Conservation (phyloP, 2,888 invertebrate genomes). For the Cerceris rybyensis region DNA sequence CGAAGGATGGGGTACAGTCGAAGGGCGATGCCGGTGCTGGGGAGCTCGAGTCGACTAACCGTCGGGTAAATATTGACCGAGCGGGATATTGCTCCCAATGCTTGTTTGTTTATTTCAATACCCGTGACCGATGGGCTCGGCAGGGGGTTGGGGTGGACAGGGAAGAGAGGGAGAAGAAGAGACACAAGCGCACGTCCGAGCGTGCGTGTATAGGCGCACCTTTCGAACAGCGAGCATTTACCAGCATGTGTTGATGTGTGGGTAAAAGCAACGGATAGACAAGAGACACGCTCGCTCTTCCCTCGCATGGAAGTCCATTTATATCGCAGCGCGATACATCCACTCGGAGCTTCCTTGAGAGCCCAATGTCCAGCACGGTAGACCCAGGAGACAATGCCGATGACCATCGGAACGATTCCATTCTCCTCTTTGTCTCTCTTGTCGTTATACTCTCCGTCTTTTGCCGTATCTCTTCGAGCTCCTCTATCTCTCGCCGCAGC, state of each 20-base stretch:
- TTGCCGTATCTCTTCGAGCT: too few relatives aligned
- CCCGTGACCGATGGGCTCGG: constrained; percentile 77
- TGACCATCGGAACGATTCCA: constrained; percentile 47
- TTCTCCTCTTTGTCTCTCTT: not conserved
- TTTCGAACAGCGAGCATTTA: not conserved
- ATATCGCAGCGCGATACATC: constrained; percentile 44
- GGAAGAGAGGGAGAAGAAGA: constrained; percentile 33
- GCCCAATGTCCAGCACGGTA: constrained; percentile 7
- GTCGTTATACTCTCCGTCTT: too few relatives aligned
- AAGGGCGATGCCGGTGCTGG: constrained; percentile 45
- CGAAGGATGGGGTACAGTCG: constrained; percentile 45
- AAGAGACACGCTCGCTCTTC: constrained; percentile 10
- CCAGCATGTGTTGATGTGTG: not conserved
- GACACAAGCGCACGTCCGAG: constrained; percentile 16
- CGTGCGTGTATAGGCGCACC: not conserved
- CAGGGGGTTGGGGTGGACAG: constrained; percentile 54
- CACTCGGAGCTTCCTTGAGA: constrained; percentile 24
- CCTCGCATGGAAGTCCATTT: constrained; percentile 33
- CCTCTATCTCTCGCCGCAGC: constrained; percentile 12
- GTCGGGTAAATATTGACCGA: constrained; percentile 81
- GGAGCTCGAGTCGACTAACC: constrained; percentile 79
- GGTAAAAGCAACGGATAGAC: constrained; percentile 1
- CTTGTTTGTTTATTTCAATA: constrained; percentile 81
- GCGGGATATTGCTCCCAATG: constrained; percentile 81
- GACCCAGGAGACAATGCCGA: constrained; percentile 35